Base-by-base conservation (phyloP, 2,888 invertebrate species). In the Trachelus troglodyta region DNA sequence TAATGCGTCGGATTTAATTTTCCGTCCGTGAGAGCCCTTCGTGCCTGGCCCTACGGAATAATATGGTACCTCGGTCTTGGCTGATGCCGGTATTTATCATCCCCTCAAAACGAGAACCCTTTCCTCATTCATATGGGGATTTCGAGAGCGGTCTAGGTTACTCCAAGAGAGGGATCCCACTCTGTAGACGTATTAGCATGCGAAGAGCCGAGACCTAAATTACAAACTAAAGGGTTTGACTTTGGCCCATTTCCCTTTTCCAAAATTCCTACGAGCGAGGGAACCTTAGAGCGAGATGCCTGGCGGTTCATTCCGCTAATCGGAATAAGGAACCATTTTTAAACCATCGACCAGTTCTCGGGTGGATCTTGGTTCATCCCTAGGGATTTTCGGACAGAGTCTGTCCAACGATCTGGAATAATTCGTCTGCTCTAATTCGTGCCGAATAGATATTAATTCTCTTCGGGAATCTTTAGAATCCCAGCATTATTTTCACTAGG, bases 21-120 rank as follows among this genome's bases (percentile, higher is more conserved):
- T 11, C 33, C 31, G 15, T 71, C 12, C 6, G 71, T 34, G 31
- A 71, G 71, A 34, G 71, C 71, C 30, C 12, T 56, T 56, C 23
- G 56, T 56, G 56, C 9, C 1, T 23, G 56, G 56, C 23, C 56
- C 71, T 71, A 15, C 71, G 71, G 34, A 71, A 31, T 71, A 71
- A 71, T 34, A 71, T 34, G 71, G 71, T 31, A 9, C 33, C 71
- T 31, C 12, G 71, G 69, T 9, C 56, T 56, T 56, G 34, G 71
- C 71, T 31, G 31, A 71, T 71, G 33, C 33, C n/a, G 31, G 71
- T 71, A 71, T 71, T 71, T 73, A 56, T 73, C 76, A 77, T 77
- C 75, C 77, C 77, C 77, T 77, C 68, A 77, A 75, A 75, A 74
- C 77, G 69, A 77, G 56, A 69, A 77, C 74, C 76, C 76, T 77